A percentile compares a stretch with the other conserved stretches of the same genome.
phyloP scores from a whole-genome alignment of 2,113 vertebrate genomes.

The Onychostruthus taczanowskii region DNA sequence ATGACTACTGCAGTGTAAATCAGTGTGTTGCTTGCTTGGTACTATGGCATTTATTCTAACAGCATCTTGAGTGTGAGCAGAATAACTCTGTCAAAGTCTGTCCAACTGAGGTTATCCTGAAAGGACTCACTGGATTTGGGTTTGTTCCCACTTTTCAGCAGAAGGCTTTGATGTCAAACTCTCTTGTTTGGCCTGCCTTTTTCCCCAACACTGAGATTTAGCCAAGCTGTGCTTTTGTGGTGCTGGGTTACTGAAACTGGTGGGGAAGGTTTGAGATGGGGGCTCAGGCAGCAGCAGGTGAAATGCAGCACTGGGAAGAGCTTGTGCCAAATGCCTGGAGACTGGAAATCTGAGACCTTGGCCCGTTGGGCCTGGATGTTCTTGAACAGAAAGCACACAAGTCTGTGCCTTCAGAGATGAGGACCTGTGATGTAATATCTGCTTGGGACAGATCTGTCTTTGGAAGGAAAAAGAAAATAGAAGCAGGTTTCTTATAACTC shows the following conservation, averaged over 20 bases:
- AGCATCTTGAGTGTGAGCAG: neutral
- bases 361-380: neutral
- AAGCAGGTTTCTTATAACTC: neutral
- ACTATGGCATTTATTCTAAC: neutral
- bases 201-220: fast-evolving
- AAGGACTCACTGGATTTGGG: neutral
- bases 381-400: neutral
- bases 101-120: neutral
- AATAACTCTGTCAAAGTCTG: neutral
- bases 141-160: neutral
- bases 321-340: neutral
- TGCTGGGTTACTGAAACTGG: neutral
- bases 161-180: neutral
- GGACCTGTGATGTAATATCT: neutral
- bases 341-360: neutral
- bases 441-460: neutral
- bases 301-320: neutral
- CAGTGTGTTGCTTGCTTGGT: neutral
- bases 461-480: neutral
- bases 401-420: neutral
- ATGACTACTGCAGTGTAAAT: neutral
- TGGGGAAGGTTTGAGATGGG: neutral
- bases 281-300: neutral
- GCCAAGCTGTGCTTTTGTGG: neutral
- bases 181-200: neutral